A percentile compares a stretch with the other conserved stretches of the same genome.
Conservation (phyloP, 1,140 invertebrate genomes). For the Sitobion miscanthi region DNA sequence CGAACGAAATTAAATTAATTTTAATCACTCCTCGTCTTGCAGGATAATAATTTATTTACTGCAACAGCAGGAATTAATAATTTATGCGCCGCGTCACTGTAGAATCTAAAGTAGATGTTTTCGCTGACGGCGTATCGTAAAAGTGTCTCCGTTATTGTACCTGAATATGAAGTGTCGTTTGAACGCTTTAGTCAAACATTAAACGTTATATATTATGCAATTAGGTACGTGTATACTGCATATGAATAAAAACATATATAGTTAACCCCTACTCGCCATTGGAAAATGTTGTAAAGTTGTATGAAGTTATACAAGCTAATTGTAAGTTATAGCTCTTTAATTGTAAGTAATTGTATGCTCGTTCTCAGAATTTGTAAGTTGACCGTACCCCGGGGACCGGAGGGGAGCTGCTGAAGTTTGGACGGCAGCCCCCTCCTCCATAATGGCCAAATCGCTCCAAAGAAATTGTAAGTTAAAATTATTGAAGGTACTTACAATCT, state of each 20-base stretch:
- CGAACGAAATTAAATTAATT: constrained; percentile 38
- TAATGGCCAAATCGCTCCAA: neutral
- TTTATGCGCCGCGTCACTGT: constrained; percentile 11
- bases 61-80: neutral
- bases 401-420: neutral
- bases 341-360: neutral
- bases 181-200: neutral
- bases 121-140: neutral
- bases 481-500: neutral
- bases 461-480: too few species aligned
- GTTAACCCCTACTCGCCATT: neutral
- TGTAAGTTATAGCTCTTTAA: neutral
- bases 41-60: constrained; percentile 21
- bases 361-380: neutral
- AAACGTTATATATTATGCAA: neutral
- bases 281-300: neutral
- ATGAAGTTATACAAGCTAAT: neutral
- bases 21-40: constrained; percentile 9
- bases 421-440: neutral
- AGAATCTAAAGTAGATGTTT: constrained; percentile 8
- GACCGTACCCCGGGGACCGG: neutral
- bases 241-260: neutral
- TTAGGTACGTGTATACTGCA: too few species aligned
- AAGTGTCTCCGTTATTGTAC: neutral
- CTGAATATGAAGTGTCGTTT: neutral